Percentiles rank a stretch among this genome's conserved stretches.
phyloP scores from a whole-genome alignment of 2,113 vertebrate genomes.

The Thamnaconus septentrionalis region DNA sequence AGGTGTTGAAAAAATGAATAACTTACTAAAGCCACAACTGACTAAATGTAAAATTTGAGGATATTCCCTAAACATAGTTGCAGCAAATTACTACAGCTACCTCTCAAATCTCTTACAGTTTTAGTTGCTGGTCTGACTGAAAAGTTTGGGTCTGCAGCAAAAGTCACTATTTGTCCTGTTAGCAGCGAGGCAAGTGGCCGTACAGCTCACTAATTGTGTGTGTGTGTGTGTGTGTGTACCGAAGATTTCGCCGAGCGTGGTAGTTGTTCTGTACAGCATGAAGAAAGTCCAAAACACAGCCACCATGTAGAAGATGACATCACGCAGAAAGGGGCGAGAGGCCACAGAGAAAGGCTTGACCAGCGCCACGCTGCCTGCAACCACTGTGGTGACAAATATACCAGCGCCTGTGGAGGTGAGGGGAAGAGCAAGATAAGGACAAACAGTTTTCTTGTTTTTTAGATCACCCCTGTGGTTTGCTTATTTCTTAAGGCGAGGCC shows the following conservation, averaged over 20 bases:
- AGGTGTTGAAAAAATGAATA: too few relatives aligned
- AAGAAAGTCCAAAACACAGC: conserved; percentile 89
- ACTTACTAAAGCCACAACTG: too few relatives aligned
- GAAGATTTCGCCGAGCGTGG: conserved; percentile 80
- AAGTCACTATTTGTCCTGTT: too few relatives aligned
- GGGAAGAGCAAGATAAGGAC: neutral
- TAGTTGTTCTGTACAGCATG: conserved; percentile 81
- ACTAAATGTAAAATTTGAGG: too few relatives aligned
- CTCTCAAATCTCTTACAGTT: too few relatives aligned
- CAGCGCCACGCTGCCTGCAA: conserved; percentile 87
- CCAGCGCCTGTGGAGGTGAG: conserved; percentile 82
- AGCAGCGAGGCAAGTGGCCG: too few relatives aligned
- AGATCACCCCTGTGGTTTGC: neutral
- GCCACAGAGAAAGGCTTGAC: conserved; percentile 87
- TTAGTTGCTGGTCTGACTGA: too few relatives aligned
- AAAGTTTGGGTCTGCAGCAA: too few relatives aligned
- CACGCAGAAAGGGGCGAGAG: conserved; percentile 94
- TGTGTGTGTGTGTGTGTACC: conserved; percentile 66
- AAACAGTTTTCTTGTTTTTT: neutral
- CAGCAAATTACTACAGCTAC: too few relatives aligned
- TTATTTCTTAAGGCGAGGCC: neutral
- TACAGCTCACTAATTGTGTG: neutral
- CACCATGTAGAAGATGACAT: conserved; percentile 91
- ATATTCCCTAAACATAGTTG: too few relatives aligned
- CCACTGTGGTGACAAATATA: conserved; percentile 92